phyloP scores from a whole-genome alignment of 1,140 invertebrate species.

The Trichonephila clavata region DNA sequence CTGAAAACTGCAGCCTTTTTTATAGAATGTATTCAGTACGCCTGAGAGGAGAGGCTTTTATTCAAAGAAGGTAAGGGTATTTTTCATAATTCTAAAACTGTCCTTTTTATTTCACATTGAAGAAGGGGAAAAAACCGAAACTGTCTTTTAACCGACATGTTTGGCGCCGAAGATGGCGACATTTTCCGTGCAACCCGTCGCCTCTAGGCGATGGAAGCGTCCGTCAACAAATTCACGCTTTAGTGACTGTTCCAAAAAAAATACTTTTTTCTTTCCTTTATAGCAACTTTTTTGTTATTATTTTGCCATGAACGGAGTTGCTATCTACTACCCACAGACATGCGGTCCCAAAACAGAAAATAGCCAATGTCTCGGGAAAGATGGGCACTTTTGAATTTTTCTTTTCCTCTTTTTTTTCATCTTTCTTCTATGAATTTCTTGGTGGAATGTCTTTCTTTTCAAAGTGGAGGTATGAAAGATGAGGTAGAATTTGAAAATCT shows the following conservation, averaged over 20 bases:
- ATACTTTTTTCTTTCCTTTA: not conserved
- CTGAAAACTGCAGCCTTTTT: not conserved
- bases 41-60: not conserved
- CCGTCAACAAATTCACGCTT: constrained; percentile 67
- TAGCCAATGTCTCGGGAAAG: constrained; percentile 33
- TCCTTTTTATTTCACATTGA: not conserved
- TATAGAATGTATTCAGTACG: not conserved
- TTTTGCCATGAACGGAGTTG: not conserved
- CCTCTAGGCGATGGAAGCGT: constrained; percentile 23
- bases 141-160: constrained; percentile 27
- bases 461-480: not conserved
- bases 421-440: constrained; percentile 23
- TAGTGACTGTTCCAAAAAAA: constrained; percentile 35
- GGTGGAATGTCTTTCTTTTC: not conserved
- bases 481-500: constrained; percentile 38
- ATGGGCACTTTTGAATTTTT: not conserved
- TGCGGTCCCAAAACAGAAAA: constrained; percentile 36
- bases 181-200: constrained; percentile 37
- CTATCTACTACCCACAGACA: constrained; percentile 21
- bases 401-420: not conserved
- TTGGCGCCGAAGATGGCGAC: constrained; percentile 51
- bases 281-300: not conserved
- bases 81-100: constrained; percentile 44
- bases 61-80: constrained; percentile 15
- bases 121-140: not conserved